These are phyloP conservation scores for Heliconius melpomene DNA, from an alignment of 1,140 invertebrate genomes.

Conservation along the genomic window DNA sequence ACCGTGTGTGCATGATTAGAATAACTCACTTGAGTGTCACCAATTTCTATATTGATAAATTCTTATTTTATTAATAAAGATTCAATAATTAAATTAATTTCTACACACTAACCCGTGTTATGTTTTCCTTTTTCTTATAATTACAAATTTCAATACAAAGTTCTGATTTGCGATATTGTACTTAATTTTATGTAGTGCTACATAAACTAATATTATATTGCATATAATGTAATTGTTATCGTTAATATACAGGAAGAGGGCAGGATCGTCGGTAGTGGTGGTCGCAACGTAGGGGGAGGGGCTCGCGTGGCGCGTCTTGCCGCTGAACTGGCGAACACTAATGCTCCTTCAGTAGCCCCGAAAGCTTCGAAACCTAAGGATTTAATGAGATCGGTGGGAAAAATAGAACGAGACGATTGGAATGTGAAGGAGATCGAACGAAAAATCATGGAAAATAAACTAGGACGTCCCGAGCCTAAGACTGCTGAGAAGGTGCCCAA, in stretches of 20 bases:
- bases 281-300: constrained; percentile 52
- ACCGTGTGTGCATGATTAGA: constrained; percentile 26
- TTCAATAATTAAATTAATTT: background rate
- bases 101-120: background rate
- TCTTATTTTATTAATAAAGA: background rate
- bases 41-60: background rate
- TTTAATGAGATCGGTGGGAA: constrained; percentile 92
- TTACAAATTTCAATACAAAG: background rate
- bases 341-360: constrained; percentile 61
- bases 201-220: background rate
- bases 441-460: constrained; percentile 92
- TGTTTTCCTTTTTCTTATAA: background rate
- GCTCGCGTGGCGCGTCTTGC: constrained; percentile 85
- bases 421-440: constrained; percentile 95
- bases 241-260: constrained; percentile 57
- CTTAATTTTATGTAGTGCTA: background rate
- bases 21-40: constrained; percentile 6
- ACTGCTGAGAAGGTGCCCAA: constrained; percentile 92
- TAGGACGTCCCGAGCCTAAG: constrained; percentile 84
- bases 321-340: constrained; percentile 75
- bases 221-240: too few species aligned
- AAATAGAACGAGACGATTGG: constrained; percentile 95
- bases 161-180: too few species aligned
- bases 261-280: constrained; percentile 57
- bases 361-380: constrained; percentile 92